Evolutionary conservation across 2,888 invertebrate genomes (phyloP).

Genomic region (Mayetiola destructor): DNA sequence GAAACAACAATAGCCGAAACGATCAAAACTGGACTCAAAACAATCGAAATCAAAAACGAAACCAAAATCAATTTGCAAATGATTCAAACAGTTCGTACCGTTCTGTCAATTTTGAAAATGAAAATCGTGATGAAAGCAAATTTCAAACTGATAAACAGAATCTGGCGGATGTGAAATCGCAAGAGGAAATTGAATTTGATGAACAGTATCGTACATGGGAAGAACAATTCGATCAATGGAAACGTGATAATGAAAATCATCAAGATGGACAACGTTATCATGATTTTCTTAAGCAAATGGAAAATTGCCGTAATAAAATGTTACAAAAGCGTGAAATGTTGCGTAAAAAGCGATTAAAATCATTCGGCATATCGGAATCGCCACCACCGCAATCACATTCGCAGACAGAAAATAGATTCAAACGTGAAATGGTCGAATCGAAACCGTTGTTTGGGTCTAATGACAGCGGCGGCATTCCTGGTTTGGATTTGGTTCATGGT

Average conservation of each 20-base stretch:
- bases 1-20: background rate
- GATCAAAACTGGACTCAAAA: background rate
- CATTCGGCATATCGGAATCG: conserved; percentile 1
- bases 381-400: conserved; percentile 14
- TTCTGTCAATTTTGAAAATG: background rate
- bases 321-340: conserved; percentile 68
- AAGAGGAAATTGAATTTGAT: conserved; percentile 71
- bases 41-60: background rate
- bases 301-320: conserved; percentile 63
- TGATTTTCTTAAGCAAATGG: conserved; percentile 80
- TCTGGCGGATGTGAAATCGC: conserved; percentile 20
- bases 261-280: conserved; percentile 76
- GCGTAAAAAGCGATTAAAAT: conserved; percentile 41
- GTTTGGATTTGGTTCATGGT: conserved; percentile 2
- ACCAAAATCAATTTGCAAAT: background rate
- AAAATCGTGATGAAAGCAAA: background rate
- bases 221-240: conserved; percentile 82
- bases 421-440: background rate
- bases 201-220: conserved; percentile 85
- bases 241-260: conserved; percentile 77
- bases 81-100: background rate
- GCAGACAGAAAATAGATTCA: background rate
- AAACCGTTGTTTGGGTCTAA: background rate
- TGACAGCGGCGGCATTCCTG: conserved; percentile 16
- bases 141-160: background rate